Evolutionary conservation across 35 echinoderm and acorn worm species (phyloP), one percentile per base, ranked within the genome.

Genomic region (Ophioderma brevispina): DNA sequence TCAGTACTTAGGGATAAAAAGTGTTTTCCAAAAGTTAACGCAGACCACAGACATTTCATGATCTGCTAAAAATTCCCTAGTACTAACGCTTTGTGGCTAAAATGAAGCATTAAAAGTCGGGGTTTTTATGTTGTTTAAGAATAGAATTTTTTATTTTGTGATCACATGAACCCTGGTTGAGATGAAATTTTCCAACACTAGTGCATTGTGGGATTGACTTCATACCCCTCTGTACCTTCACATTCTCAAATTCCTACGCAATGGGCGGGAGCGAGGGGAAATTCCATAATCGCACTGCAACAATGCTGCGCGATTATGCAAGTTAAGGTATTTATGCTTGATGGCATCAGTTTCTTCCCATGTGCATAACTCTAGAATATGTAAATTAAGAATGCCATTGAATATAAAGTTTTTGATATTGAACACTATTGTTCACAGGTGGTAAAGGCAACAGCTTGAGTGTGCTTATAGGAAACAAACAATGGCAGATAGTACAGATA

Each of bases 391-490:
- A 19, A 75, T 75, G n/a, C 64, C 33, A 30, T 30, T 75, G n/a
- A 25, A 75, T 75, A 0, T 75, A 75, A 6, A 30, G 21, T 15
- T 23, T 81, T 36, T 19, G 21, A 17, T 38, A n/a, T 13, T n/a
- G n/a, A n/a, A n/a, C n/a, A n/a, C n/a, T 64, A 79, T 49, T 84
- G 33, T 39, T 91, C 90, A 15, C 87, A 96, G 94, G 81, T 81
- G 64, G 70, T 38, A 82, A 89, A 35, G 50, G 86, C 15, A 64
- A 82, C 32, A 80, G 52, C 50, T 50, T 49, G 38, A 89, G 85
- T 31, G 79, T 92, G n/a, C 88, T 99, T 59, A 87, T 95, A 80
- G 97, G 97, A 8, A 99, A 94, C 88, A 99, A 99, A 52, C 94
- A 95, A 37, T 99, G 97, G 97, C 94, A 94, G 43, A 40, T 92